Evolutionary conservation across 2,797 vertebrate species (phyloP).

Genomic region (Scarus forsteni): DNA sequence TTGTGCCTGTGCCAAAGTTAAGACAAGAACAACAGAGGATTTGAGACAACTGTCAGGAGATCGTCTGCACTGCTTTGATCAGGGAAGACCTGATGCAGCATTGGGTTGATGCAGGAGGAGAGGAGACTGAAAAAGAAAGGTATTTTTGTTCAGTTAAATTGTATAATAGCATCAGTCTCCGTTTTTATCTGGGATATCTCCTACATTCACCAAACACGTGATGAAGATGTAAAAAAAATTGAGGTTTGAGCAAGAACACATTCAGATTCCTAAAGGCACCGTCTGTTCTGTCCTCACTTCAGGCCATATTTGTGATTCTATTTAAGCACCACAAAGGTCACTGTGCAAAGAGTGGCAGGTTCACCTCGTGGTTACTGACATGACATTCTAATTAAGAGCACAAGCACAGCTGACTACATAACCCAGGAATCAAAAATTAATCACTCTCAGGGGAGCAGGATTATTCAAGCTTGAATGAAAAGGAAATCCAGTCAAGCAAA

Average conservation of each 20-base stretch:
- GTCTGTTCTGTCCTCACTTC: slow-evolving; percentile 20
- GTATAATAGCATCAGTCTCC: too few species aligned
- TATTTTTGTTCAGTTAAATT: too few species aligned
- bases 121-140: too few species aligned
- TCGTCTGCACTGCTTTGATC: too few species aligned
- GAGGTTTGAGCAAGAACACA: not conserved
- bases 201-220: not conserved
- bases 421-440: slow-evolving; percentile 74
- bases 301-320: slow-evolving; percentile 54
- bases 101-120: too few species aligned
- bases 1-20: too few species aligned
- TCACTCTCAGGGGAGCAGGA: slow-evolving; percentile 74
- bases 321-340: slow-evolving; percentile 73
- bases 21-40: too few species aligned
- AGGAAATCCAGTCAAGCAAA: slow-evolving; percentile 71
- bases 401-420: slow-evolving; percentile 68
- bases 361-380: slow-evolving; percentile 60
- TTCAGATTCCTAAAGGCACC: not conserved
- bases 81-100: too few species aligned
- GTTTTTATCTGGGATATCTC: not conserved
- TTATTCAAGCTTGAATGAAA: slow-evolving; percentile 66
- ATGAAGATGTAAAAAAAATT: not conserved
- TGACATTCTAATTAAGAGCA: slow-evolving; percentile 78
- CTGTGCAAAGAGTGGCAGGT: slow-evolving; percentile 53
- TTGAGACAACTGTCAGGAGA: too few species aligned